These are phyloP conservation scores for Nemotelus pantherinus DNA, from an alignment of 2,888 invertebrate species.

Conservation along the genomic window DNA sequence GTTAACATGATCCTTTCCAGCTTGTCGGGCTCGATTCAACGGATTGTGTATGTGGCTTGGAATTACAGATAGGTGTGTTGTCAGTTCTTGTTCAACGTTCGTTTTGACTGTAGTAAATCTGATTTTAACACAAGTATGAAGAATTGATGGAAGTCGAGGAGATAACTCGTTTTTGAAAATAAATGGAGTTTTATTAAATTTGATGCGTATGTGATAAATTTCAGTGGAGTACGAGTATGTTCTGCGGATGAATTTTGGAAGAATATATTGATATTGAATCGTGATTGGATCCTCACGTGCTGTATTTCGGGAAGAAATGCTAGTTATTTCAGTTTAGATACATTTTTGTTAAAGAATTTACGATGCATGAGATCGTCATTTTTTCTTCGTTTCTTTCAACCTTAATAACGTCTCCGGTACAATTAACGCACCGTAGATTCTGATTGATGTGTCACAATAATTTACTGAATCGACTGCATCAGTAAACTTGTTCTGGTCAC, in stretches of 20 bases:
- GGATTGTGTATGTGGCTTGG: background rate
- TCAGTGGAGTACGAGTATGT: background rate
- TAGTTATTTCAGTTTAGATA: too few species aligned
- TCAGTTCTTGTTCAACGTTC: slow-evolving; percentile 34
- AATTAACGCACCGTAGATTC: too few species aligned
- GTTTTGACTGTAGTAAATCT: slow-evolving; percentile 42
- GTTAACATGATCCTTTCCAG: slow-evolving; percentile 28
- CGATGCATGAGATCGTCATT: too few species aligned
- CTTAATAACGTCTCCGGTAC: too few species aligned
- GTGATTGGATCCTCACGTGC: too few species aligned
- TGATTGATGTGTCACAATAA: background rate
- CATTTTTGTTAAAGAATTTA: too few species aligned
- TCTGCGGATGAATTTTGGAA: background rate
- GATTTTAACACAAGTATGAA: slow-evolving; percentile 41
- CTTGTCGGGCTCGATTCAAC: background rate
- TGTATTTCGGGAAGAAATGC: too few species aligned
- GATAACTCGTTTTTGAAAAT: slow-evolving; percentile 28
- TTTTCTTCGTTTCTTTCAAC: too few species aligned
- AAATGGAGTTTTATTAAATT: slow-evolving; percentile 35
- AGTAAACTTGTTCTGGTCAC: background rate
- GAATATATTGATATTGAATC: too few species aligned
- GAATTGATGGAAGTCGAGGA: slow-evolving; percentile 45
- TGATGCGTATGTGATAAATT: slow-evolving; percentile 27
- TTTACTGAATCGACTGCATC: background rate
- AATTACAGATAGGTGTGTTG: slow-evolving; percentile 8